Base-by-base conservation (phyloP, 2,888 invertebrate species). In the Sarcophaga subvicina region DNA sequence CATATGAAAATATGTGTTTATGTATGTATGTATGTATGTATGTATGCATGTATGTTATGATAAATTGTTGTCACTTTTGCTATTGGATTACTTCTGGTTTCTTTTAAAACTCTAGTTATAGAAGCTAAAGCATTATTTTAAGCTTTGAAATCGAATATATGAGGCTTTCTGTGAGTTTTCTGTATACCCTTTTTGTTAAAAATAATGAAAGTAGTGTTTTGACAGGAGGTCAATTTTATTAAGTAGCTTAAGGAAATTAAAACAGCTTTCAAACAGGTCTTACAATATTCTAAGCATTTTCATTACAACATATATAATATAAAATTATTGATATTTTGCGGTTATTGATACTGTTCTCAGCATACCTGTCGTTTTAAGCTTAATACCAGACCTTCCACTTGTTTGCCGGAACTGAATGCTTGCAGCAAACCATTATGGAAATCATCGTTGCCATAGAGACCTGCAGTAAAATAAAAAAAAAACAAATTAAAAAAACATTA, bases 371-470 rank as follows among this genome's bases (percentile, higher is more conserved):
- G 97, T 92, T 96, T 96, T 85, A 98, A 96, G 89, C 96, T 96
- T 91, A 95, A 95, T 90, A 98, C 96, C 90, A 97, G 96, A 83
- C 95, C 95, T 89, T 98, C 97, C 90, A 98, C 96, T 93, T 96
- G 96, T 93, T 96, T 95, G 60, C 97, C 96, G 62, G 98, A 96
- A 90, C 95, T 95, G 90, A 97, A 95, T 91, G 97, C 96, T 93
- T 97, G 96, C 91, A 97, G 95, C 93, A 98, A 95, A 59, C 98
- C 98, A 93, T 98, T 98, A 95, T 98, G 98, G 75, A 98, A 96
- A 93, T 98, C 98, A 93, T 98, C 98, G 94, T 98, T 99, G 88
- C 98, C 98, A 94, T 98, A 99, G 87, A 99, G 96, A 83, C 95
- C 93, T 93, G 89, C n/a, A 83, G 75, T 78, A 77, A 67, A 83